phyloP scores from a whole-genome alignment of 2,113 vertebrate species.

The Urocynchramus pylzowi region DNA sequence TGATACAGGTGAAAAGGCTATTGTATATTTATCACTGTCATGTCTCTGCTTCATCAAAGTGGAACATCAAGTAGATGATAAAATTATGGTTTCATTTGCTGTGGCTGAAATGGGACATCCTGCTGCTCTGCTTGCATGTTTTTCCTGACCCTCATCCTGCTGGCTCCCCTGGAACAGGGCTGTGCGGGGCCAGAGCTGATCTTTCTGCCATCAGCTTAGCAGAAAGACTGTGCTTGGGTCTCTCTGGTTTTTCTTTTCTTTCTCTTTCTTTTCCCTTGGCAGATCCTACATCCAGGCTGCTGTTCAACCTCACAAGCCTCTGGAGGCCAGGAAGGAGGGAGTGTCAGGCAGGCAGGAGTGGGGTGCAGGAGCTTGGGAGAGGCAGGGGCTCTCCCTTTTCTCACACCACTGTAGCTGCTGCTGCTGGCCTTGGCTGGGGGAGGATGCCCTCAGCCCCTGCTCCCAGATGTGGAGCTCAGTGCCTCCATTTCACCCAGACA shows the following conservation, averaged over 20 bases:
- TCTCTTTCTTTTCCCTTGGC: not conserved
- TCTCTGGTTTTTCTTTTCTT: not conserved
- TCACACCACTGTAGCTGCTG: not conserved
- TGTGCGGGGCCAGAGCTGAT: not conserved
- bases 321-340: not conserved
- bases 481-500: not conserved
- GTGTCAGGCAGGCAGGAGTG: not conserved
- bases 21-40: rapidly evolving
- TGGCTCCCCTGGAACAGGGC: not conserved
- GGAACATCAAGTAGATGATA: not conserved
- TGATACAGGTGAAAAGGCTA: not conserved
- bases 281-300: not conserved
- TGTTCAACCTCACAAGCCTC: not conserved
- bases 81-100: not conserved
- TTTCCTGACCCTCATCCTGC: too few relatives aligned
- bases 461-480: rapidly evolving
- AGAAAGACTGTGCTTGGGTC: not conserved
- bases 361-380: not conserved
- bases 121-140: rapidly evolving
- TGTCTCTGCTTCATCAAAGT: not conserved
- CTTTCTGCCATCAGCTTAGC: not conserved
- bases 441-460: not conserved
- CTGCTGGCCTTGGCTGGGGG: not conserved
- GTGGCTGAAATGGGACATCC: not conserved
- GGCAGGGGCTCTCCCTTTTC: not conserved